Conservation (phyloP, 2,113 vertebrate species). For the Noturus placidus region DNA sequence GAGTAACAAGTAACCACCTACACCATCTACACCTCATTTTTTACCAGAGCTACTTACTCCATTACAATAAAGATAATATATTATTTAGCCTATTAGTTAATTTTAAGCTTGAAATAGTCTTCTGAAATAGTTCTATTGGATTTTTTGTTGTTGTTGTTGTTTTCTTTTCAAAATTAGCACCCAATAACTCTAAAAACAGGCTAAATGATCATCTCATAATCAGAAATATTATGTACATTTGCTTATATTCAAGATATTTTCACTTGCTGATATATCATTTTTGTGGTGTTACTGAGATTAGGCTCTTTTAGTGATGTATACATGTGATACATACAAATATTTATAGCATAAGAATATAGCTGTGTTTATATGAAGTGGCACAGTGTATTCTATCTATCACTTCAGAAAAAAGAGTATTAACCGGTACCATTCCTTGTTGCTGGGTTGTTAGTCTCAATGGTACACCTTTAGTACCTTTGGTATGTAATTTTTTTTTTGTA, state of each 20-base stretch:
- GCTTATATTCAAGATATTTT: too few relatives aligned
- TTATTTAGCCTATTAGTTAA: neutral
- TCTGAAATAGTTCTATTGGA: too few relatives aligned
- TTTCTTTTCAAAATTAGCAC: neutral
- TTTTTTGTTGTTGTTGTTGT: too few relatives aligned
- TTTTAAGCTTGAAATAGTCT: neutral
- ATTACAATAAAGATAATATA: neutral
- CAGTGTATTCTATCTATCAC: neutral
- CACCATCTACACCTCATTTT: neutral
- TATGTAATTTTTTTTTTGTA: constrained; percentile 8
- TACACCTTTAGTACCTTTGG: neutral
- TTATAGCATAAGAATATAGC: neutral
- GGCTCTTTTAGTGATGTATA: too few relatives aligned
- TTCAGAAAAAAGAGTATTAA: neutral
- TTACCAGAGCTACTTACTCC: constrained; percentile 8
- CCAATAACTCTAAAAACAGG: neutral
- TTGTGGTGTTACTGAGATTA: too few relatives aligned
- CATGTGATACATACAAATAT: neutral
- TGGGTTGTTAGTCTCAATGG: neutral
- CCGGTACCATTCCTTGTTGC: neutral
- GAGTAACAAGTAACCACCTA: neutral
- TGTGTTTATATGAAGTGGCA: neutral
- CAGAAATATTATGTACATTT: neutral
- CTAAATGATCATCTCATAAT: neutral
- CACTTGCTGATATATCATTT: too few relatives aligned